Evolutionary conservation across 2,113 vertebrate species (phyloP), one percentile per base, ranked within the genome.

Genomic region (Alexandromys fortis): DNA sequence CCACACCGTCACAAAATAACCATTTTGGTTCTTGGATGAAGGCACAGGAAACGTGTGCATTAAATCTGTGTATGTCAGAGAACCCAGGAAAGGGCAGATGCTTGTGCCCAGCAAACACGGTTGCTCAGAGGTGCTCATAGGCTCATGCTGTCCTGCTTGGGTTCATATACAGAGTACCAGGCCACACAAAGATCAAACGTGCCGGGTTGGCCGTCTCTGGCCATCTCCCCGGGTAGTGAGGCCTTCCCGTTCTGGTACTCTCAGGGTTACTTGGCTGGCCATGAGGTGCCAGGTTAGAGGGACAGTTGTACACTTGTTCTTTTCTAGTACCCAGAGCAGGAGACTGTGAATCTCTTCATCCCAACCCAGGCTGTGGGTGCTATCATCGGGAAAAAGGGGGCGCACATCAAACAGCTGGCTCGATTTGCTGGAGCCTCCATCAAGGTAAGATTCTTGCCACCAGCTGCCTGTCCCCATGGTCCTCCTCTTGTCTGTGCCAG

Each of bases 361-460:
- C 99, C 99, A 3, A 99, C 99, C 16, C 99, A 99, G 98, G 99
- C 99, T 0, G 99, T 99, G 89, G 99, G 99, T 14, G 99, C 99
- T 97, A 99, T 99, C 98, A 99, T 99, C 0, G 99, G 99, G 78
- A 99, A 99, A 98, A 99, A 99, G 97, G 99, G 99, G 49, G 99
- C 99, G 72, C 99, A 99, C 98, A 99, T 99, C 98, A 99, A 99
- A 96, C 99, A 99, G 97, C 98, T 99, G 82, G 99, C 99, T 14
- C 99, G 99, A 95, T 99, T 99, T 22, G 99, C 99, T 0, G 99
- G 99, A 0, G 99, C 99, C 91, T 99, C 99, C 61, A 99, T 99
- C 98, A 99, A 99, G 99, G 99, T 99, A 98, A 98, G 98, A 72
- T 26, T 3, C 78, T 1, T 13, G 42, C 30, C 0, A 0, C 1